phyloP scores from a whole-genome alignment of 2,888 invertebrate species.

The Amphipyra berbera region DNA sequence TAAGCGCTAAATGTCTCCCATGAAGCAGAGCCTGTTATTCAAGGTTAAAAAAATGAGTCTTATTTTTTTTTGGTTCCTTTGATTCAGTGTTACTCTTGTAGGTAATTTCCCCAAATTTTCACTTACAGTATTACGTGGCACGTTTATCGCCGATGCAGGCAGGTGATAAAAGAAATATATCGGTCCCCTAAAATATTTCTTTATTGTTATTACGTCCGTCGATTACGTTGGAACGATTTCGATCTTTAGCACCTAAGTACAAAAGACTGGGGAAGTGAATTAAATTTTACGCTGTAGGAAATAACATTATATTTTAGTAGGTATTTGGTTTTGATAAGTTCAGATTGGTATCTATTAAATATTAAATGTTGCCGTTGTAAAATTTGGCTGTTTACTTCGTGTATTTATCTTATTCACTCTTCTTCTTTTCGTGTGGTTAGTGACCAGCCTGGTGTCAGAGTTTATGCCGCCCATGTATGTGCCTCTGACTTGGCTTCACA shows the following conservation, averaged over 20 bases:
- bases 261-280: constrained; percentile 28
- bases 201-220: constrained; percentile 44
- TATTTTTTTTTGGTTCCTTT: constrained; percentile 9
- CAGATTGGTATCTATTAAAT: background rate
- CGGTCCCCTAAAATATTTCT: constrained; percentile 40
- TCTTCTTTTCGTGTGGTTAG: no score
- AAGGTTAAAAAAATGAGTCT: constrained; percentile 4
- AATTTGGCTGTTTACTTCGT: no score
- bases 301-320: constrained; percentile 18
- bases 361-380: no score
- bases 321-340: constrained; percentile 20
- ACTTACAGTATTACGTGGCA: constrained; percentile 28
- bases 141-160: constrained; percentile 31
- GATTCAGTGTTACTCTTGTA: constrained; percentile 14
- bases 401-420: no score
- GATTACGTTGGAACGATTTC: constrained; percentile 34
- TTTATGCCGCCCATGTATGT: no score
- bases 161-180: constrained; percentile 50
- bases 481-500: no score
- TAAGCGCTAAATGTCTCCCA: background rate
- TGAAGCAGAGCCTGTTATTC: background rate
- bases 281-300: constrained; percentile 25
- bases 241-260: constrained; percentile 29
- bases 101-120: constrained; percentile 28
- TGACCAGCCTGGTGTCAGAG: no score